These are phyloP conservation scores for Caerostris darwini DNA, from an alignment of 1,140 invertebrate genomes.

Conservation along the genomic window DNA sequence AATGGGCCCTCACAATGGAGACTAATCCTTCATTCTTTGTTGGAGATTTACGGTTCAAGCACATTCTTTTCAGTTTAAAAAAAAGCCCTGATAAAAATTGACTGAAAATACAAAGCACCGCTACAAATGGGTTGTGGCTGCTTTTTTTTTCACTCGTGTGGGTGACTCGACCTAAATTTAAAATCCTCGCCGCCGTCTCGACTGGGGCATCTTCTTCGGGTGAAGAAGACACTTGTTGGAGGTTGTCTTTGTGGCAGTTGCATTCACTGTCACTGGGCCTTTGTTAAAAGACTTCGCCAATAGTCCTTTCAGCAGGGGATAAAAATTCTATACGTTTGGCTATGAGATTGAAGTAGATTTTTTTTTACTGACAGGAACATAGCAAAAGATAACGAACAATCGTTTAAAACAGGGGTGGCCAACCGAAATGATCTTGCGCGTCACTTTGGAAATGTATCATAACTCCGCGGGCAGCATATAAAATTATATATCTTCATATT, in stretches of 20 bases:
- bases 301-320: too few species aligned
- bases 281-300: not conserved
- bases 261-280: not conserved
- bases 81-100: not conserved
- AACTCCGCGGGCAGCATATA: too few species aligned
- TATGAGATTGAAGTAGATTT: too few species aligned
- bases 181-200: slow-evolving; percentile 48
- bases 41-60: not conserved
- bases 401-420: too few species aligned
- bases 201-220: not conserved
- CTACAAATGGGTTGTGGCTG: slow-evolving; percentile 48
- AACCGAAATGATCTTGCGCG: too few species aligned
- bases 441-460: too few species aligned
- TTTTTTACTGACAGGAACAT: too few species aligned
- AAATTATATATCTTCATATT: too few species aligned
- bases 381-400: too few species aligned
- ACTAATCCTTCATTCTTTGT: not conserved
- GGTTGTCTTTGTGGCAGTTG: not conserved
- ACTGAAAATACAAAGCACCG: slow-evolving; percentile 47
- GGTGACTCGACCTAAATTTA: slow-evolving; percentile 64
- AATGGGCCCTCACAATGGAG: not conserved
- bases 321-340: too few species aligned
- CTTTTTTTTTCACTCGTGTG: slow-evolving; percentile 19
- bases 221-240: slow-evolving; percentile 18
- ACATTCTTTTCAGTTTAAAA: slow-evolving; percentile 5